Percentiles rank a stretch among this genome's conserved stretches.
Conservation (phyloP, 2,113 vertebrate genomes). For the Nibea coibor region DNA sequence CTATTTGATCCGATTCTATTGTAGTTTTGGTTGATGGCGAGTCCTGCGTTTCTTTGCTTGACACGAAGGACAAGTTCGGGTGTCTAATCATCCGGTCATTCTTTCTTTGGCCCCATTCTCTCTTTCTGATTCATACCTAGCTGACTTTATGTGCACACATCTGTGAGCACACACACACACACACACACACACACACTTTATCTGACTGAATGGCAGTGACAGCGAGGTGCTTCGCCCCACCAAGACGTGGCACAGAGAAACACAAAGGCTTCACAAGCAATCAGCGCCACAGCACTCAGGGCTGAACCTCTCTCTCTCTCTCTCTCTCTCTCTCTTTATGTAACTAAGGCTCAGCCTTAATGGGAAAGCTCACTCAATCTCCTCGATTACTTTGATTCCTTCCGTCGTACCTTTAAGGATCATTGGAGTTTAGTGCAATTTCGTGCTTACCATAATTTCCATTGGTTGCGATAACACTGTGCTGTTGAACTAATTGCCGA, state of each 20-base stretch:
- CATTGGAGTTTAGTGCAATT: background rate
- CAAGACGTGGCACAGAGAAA: conserved; percentile 60
- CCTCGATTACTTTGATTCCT: background rate
- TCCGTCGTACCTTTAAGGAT: background rate
- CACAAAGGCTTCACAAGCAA: conserved; percentile 70
- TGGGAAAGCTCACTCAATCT: background rate
- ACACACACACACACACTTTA: conserved; percentile 22
- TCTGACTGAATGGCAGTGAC: conserved; percentile 72
- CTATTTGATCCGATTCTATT: background rate
- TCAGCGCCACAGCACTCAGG: conserved; percentile 59
- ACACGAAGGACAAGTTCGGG: conserved; percentile 37
- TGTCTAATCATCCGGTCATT: conserved; percentile 59
- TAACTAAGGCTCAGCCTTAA: conserved; percentile 5
- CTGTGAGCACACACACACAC: background rate
- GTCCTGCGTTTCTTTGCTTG: conserved; percentile 34
- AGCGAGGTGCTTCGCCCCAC: conserved; percentile 64
- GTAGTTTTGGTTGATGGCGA: background rate
- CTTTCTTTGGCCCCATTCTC: conserved; percentile 62
- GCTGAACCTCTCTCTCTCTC: conserved; percentile 5
- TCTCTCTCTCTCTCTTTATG: background rate
- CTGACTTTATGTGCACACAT: conserved; percentile 33
- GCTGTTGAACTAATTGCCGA: background rate
- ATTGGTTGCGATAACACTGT: background rate
- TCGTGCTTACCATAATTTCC: background rate
- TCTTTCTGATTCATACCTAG: conserved; percentile 69